A percentile compares a stretch with the other conserved stretches of the same genome.
These are phyloP conservation scores for Melanotaenia boesemani DNA, from an alignment of 2,797 vertebrate genomes.

Conservation along the genomic window DNA sequence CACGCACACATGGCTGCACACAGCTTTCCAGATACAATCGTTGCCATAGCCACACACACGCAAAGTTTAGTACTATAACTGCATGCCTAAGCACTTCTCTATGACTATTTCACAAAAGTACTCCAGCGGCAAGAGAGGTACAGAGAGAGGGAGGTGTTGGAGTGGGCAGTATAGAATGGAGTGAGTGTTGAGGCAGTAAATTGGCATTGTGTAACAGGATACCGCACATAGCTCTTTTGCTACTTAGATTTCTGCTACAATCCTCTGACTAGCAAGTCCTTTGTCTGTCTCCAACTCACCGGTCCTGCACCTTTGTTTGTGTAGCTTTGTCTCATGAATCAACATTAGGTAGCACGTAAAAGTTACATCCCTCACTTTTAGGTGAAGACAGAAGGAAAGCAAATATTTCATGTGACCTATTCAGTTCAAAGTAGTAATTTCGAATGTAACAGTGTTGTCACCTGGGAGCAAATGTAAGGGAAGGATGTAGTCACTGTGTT, in stretches of 20 bases:
- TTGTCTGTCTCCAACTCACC: conserved; percentile 75
- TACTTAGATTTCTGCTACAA: conserved; percentile 79
- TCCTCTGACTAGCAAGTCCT: conserved; percentile 86
- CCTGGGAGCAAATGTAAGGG: background rate
- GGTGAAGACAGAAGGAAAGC: conserved; percentile 10
- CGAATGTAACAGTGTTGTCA: background rate
- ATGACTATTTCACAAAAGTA: conserved; percentile 60
- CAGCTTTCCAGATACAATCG: conserved; percentile 29
- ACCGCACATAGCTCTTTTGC: conserved; percentile 89
- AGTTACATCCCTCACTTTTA: conserved; percentile 40
- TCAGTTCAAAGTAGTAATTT: conserved; percentile 6
- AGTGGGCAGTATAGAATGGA: conserved; percentile 87
- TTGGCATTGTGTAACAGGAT: conserved; percentile 91
- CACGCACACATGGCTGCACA: conserved; percentile 17
- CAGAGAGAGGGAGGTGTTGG: conserved; percentile 58
- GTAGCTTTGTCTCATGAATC: conserved; percentile 49
- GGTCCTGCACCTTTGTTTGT: conserved; percentile 29
- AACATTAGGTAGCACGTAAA: conserved; percentile 36
- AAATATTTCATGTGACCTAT: conserved; percentile 12
- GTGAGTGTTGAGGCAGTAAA: conserved; percentile 90
- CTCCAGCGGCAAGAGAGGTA: conserved; percentile 60
- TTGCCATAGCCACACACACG: conserved; percentile 57
- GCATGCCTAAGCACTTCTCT: conserved; percentile 49
- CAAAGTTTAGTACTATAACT: conserved; percentile 53
- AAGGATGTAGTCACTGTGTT: background rate